Base-by-base conservation (phyloP, 2,113 vertebrate genomes). In the Phodopus roborovskii region DNA sequence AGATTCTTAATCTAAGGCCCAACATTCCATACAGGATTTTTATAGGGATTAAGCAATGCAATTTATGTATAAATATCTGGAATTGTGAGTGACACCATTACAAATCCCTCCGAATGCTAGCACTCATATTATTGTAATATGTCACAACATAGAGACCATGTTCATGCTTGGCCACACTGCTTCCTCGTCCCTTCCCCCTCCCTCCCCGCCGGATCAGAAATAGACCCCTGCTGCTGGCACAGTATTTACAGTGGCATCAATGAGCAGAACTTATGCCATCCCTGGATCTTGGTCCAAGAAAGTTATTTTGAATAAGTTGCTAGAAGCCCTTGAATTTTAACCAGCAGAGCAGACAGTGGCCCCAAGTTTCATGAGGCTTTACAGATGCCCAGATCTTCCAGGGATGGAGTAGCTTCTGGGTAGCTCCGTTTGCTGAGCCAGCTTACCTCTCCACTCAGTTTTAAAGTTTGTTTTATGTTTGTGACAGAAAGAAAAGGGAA, bases 381-480 rank as follows among this genome's bases (percentile, higher is more conserved):
- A 3, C 7, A 45, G 62, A 33, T n/a, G 68, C 15, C 36, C 10
- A n/a, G 36, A 60, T 75, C 50, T 84, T 36, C 77, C 53, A 28
- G 79, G 28, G 45, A 95, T 92, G 66, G 28, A 75, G 13, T 36
- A 33, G 36, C 3, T 85, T 90, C 19, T 28, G 58, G 26, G n/a
- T 22, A 92, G 26, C 56, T 58, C 56, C 20, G 50, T 42, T 45
- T 9, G 1, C 19, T 50, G 42, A 8, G 39, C n/a, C 53, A 50
- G 6, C 60, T 91, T n/a, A 73, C 60, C 48, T 77, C 83, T 39
- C n/a, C 42, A 53, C 39, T 84, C 50, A 82, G 58, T 75, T 58
- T 96, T 84, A 89, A 91, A 83, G 92, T 96, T 95, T 92, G 89
- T 94, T 87, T 91, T 82, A 60, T 66, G n/a, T 95, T 96, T 93